These are phyloP conservation scores for Acanthochromis polyacanthus DNA, from an alignment of 2,113 vertebrate species.

Conservation along the genomic window DNA sequence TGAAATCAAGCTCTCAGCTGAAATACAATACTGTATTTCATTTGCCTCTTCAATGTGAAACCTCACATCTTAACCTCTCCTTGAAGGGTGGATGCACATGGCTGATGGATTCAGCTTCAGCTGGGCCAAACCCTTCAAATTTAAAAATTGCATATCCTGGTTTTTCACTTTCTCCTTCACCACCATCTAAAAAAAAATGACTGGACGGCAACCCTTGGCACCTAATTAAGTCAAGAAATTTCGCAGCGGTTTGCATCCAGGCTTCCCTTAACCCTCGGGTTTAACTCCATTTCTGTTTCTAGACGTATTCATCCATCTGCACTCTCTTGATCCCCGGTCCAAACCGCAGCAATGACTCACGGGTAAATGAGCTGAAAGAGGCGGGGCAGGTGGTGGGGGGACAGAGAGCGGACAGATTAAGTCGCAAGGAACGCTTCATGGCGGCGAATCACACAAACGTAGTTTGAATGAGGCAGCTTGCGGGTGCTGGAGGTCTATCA, in stretches of 20 bases:
- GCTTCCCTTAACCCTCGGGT: slow-evolving; percentile 60
- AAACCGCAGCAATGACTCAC: slow-evolving; percentile 81
- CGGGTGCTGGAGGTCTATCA: slow-evolving; percentile 68
- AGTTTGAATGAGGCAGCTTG: slow-evolving; percentile 64
- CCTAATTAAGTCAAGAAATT: slow-evolving; percentile 60
- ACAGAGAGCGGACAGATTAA: slow-evolving; percentile 64
- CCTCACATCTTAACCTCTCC: slow-evolving; percentile 14
- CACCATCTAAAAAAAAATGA: slow-evolving; percentile 25
- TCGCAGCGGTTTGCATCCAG: slow-evolving; percentile 56
- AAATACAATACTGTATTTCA: slow-evolving; percentile 7
- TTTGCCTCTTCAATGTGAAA: slow-evolving; percentile 15
- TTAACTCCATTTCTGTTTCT: slow-evolving; percentile 64
- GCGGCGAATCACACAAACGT: slow-evolving; percentile 65
- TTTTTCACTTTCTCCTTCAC: slow-evolving; percentile 53
- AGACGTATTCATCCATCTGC: slow-evolving; percentile 61
- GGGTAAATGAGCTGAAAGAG: slow-evolving; percentile 71
- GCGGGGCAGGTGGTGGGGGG: slow-evolving; percentile 19
- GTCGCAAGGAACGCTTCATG: slow-evolving; percentile 66
- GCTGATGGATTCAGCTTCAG: slow-evolving; percentile 36
- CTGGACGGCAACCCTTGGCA: slow-evolving; percentile 51
- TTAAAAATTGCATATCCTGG: slow-evolving; percentile 25
- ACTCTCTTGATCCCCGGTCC: slow-evolving; percentile 71
- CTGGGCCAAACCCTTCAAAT: slow-evolving; percentile 1
- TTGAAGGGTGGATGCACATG: slow-evolving; percentile 29
- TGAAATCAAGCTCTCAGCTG: slow-evolving; percentile 15